These are phyloP conservation scores for Lepilemur septentrionalis DNA, from an alignment of 2,797 vertebrate genomes.

Conservation along the genomic window DNA sequence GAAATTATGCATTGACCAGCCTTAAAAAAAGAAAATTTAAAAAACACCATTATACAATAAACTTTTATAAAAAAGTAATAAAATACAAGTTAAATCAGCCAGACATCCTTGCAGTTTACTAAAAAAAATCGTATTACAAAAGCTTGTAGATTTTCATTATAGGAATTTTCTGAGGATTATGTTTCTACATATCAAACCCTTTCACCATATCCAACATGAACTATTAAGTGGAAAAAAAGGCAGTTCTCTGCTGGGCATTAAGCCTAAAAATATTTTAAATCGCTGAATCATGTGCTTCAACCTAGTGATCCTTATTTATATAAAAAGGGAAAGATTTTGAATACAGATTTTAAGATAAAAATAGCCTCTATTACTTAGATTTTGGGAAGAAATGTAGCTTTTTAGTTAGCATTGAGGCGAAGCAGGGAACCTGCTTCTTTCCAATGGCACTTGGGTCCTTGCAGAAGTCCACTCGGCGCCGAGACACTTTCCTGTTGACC, in stretches of 20 bases:
- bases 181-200: not conserved
- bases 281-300: not conserved
- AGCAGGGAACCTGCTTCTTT: constrained; percentile 98
- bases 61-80: constrained; percentile 23
- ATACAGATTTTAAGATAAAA: not conserved
- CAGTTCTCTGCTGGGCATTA: not conserved
- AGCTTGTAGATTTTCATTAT: not conserved
- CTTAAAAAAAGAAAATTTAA: too few species aligned
- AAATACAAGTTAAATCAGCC: constrained; percentile 28
- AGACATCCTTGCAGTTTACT: not conserved
- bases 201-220: not conserved
- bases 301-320: not conserved
- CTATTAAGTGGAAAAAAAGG: not conserved
- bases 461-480: constrained; percentile 86
- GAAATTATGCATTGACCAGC: not conserved
- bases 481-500: constrained; percentile 95
- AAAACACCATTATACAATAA: not conserved
- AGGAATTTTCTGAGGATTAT: constrained; percentile 74
- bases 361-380: constrained; percentile 64
- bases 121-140: constrained; percentile 29
- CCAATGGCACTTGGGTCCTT: constrained; percentile 86
- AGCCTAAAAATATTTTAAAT: not conserved
- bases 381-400: constrained; percentile 94
- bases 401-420: constrained; percentile 98
- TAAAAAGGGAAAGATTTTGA: not conserved